phyloP scores from a whole-genome alignment of 2,113 vertebrate species.

The Fulica atra region DNA sequence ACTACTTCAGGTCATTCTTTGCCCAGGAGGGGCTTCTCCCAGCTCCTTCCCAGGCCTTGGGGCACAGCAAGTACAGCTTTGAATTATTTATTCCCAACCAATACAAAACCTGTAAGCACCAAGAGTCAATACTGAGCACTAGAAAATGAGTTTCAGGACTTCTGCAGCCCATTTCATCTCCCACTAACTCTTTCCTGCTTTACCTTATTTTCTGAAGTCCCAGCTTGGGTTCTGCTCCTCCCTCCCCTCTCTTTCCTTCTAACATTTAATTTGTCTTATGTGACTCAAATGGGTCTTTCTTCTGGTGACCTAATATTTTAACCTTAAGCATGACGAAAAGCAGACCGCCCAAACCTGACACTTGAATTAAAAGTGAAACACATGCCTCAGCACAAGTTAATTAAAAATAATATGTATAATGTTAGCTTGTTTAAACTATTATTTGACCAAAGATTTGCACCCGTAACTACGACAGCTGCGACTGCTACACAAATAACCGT shows the following conservation, averaged over 20 bases:
- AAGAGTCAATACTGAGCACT: background rate
- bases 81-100: background rate
- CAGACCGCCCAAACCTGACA: slow-evolving; percentile 50
- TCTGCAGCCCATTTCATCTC: background rate
- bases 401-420: slow-evolving; percentile 56
- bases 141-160: background rate
- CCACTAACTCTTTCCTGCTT: background rate
- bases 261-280: slow-evolving; percentile 59
- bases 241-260: slow-evolving; percentile 40
- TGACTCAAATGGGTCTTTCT: slow-evolving; percentile 40
- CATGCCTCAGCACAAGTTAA: slow-evolving; percentile 35
- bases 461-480: background rate
- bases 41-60: background rate
- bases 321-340: slow-evolving; percentile 46
- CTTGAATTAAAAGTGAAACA: slow-evolving; percentile 53
- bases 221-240: slow-evolving; percentile 24
- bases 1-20: background rate
- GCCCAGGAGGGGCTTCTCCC: background rate
- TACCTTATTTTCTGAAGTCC: background rate
- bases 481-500: background rate
- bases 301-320: slow-evolving; percentile 59
- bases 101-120: background rate
- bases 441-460: slow-evolving; percentile 24
- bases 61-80: background rate
- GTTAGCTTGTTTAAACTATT: slow-evolving; percentile 10